These are phyloP conservation scores for Noctuana brunneofusca DNA, from an alignment of 2,888 invertebrate species.

Conservation along the genomic window DNA sequence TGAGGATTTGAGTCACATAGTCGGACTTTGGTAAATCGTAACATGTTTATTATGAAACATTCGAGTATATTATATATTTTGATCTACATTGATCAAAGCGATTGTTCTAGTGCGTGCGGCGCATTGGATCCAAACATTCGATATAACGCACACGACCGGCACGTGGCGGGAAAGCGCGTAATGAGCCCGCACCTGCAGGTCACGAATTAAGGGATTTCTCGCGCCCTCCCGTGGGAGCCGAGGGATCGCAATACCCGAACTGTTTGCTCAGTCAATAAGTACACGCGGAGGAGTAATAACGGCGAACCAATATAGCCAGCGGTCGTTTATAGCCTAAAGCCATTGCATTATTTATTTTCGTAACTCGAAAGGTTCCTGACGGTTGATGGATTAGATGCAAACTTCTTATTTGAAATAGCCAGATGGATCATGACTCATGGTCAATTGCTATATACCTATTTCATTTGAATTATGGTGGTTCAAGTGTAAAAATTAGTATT, in stretches of 20 bases:
- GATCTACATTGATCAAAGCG: conserved; percentile 54
- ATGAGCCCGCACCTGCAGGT: conserved; percentile 80
- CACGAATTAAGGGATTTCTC: conserved; percentile 81
- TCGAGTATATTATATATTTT: conserved; percentile 37
- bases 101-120: conserved; percentile 58
- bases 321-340: conserved; percentile 40
- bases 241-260: conserved; percentile 56
- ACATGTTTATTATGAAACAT: neutral
- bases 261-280: conserved; percentile 74
- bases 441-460: no score
- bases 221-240: conserved; percentile 81
- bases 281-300: conserved; percentile 61
- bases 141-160: conserved; percentile 64
- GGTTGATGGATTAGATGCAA: neutral
- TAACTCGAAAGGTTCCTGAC: neutral
- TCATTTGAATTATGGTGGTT: no score
- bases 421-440: no score
- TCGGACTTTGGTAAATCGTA: no score
- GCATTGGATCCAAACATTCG: conserved; percentile 49
- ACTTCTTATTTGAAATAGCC: neutral
- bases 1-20: no score
- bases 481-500: no score
- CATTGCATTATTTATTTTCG: conserved; percentile 37
- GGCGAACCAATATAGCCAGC: conserved; percentile 51
- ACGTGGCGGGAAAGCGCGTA: conserved; percentile 76